Conservation (phyloP, 2,888 invertebrate genomes). For the Drosophila melanosoma region DNA sequence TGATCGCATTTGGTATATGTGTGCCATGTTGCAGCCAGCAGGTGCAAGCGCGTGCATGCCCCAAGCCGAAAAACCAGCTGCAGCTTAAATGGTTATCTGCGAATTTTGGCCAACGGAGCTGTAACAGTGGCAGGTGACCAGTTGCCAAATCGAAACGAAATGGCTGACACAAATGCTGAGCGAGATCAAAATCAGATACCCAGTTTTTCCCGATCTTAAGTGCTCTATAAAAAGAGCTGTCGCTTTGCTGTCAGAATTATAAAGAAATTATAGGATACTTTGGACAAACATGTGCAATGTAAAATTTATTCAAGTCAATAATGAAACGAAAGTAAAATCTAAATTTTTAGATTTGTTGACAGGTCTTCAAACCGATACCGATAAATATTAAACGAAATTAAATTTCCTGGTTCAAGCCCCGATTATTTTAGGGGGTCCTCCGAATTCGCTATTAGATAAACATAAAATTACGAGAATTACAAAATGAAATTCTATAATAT, state of each 20-base stretch:
- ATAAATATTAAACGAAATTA: neutral
- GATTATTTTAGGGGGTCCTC: neutral
- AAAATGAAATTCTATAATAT: neutral
- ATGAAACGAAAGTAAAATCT: no score
- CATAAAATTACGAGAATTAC: neutral
- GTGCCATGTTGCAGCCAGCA: neutral
- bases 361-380: neutral
- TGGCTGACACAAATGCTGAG: constrained; percentile 1
- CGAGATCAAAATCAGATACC: constrained; percentile 5
- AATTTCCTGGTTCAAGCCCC: neutral
- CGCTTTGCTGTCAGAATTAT: neutral
- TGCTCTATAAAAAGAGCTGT: neutral
- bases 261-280: neutral
- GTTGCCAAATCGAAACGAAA: constrained; percentile 12
- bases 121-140: constrained; percentile 28
- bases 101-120: constrained; percentile 5
- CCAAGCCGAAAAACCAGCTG: constrained; percentile 21
- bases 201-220: neutral
- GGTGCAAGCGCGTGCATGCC: neutral
- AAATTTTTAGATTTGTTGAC: neutral
- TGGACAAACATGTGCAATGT: neutral
- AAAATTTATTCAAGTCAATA: neutral
- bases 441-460: neutral
- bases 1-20: constrained; percentile 6
- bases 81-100: constrained; percentile 7